phyloP scores from a whole-genome alignment of 2,113 vertebrate genomes.

The Otocyon megalotis region DNA sequence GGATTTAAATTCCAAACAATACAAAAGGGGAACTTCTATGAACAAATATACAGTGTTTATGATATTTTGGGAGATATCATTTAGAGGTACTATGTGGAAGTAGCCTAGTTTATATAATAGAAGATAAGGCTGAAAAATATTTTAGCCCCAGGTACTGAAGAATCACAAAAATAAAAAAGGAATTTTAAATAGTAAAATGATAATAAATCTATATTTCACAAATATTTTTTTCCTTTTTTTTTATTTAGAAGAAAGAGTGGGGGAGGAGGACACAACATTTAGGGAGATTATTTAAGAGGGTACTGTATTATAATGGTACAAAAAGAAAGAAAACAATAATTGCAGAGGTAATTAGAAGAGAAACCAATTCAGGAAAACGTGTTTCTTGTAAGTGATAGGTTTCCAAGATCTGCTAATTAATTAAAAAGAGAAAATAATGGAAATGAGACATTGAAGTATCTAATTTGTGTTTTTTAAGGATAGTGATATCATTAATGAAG shows the following conservation, averaged over 20 bases:
- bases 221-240: background rate
- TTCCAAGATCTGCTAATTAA: slow-evolving; percentile 19
- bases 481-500: background rate
- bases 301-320: background rate
- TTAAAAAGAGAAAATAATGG: background rate
- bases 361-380: slow-evolving; percentile 27
- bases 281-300: background rate
- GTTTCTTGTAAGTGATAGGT: slow-evolving; percentile 24
- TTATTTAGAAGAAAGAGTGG: background rate
- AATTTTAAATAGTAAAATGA: background rate
- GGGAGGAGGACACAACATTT: background rate
- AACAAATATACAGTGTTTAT: background rate
- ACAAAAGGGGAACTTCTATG: background rate
- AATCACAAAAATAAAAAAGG: background rate
- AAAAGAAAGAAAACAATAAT: background rate
- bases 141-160: background rate
- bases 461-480: background rate
- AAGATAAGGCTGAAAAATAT: background rate
- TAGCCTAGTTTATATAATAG: background rate
- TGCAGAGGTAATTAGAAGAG: background rate
- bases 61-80: background rate
- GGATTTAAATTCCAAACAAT: slow-evolving; percentile 20
- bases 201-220: background rate
- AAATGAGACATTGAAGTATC: background rate
- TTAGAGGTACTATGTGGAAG: background rate